Evolutionary conservation across 2,113 vertebrate genomes (phyloP).

Genomic region (Himantopus leucocephalus): DNA sequence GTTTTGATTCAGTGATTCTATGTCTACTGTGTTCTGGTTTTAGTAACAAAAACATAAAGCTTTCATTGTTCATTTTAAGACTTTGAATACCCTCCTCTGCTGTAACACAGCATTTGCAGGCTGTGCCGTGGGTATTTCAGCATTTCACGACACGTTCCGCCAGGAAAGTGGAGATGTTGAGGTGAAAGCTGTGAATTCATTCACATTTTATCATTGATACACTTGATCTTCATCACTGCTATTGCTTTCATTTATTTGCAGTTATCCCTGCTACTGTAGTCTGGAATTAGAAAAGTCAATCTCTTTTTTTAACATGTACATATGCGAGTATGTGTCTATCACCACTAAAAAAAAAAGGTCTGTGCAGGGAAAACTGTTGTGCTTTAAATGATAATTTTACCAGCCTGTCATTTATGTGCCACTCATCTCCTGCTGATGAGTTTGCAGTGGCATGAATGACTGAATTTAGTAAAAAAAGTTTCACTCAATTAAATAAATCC

Average conservation of each 20-base stretch:
- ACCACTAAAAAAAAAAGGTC: background rate
- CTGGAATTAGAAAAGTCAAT: background rate
- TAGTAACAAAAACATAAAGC: slow-evolving; percentile 18
- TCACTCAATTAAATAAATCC: background rate
- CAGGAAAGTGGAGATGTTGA: background rate
- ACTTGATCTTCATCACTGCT: background rate
- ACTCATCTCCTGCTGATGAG: background rate
- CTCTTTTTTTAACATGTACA: background rate
- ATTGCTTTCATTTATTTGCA: background rate
- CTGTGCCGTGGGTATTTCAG: background rate
- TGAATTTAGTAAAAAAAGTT: background rate
- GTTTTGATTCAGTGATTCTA: slow-evolving; percentile 27
- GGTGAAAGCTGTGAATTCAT: background rate
- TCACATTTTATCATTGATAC: background rate
- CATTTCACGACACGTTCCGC: background rate
- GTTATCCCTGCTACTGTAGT: background rate
- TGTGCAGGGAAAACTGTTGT: background rate
- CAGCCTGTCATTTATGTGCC: background rate
- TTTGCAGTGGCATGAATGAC: background rate
- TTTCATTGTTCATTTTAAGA: background rate
- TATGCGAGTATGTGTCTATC: background rate
- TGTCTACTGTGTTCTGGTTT: background rate
- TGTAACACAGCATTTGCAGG: background rate
- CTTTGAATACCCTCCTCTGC: background rate
- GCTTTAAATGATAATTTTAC: background rate